Conservation (phyloP, 2,113 vertebrate genomes). For the Seriola quinqueradiata region DNA sequence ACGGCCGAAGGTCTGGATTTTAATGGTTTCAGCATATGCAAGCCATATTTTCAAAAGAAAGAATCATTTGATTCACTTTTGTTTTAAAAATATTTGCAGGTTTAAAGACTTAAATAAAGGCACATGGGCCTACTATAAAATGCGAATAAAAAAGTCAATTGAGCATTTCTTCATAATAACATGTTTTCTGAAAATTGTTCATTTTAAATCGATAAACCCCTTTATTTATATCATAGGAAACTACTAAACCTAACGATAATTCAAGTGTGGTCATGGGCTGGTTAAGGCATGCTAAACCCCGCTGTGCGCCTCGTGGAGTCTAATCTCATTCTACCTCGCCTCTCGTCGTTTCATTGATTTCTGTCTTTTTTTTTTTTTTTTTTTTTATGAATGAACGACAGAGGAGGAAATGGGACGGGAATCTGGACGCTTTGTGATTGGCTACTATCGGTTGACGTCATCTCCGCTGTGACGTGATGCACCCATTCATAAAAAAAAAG, state of each 20-base stretch:
- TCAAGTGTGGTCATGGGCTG: background rate
- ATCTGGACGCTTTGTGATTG: constrained; percentile 53
- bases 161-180: background rate
- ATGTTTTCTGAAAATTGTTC: background rate
- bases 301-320: background rate
- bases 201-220: background rate
- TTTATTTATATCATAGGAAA: background rate
- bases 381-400: constrained; percentile 77
- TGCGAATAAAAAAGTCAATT: background rate
- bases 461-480: constrained; percentile 77
- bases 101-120: background rate
- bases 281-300: background rate
- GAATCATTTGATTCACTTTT: background rate
- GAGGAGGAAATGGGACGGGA: constrained; percentile 58
- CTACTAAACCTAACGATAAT: too few relatives aligned
- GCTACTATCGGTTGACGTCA: constrained; percentile 71
- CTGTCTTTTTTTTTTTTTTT: constrained; percentile 52
- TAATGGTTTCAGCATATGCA: background rate
- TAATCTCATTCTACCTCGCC: constrained; percentile 41
- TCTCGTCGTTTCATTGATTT: constrained; percentile 71
- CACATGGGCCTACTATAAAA: background rate
- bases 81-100: background rate
- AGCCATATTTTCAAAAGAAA: background rate
- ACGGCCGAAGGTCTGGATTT: background rate
- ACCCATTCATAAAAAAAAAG: constrained; percentile 73